Percentiles rank a stretch among this genome's conserved stretches.
phyloP scores from a whole-genome alignment of 2,888 invertebrate species.

The Cheilosia soror region DNA sequence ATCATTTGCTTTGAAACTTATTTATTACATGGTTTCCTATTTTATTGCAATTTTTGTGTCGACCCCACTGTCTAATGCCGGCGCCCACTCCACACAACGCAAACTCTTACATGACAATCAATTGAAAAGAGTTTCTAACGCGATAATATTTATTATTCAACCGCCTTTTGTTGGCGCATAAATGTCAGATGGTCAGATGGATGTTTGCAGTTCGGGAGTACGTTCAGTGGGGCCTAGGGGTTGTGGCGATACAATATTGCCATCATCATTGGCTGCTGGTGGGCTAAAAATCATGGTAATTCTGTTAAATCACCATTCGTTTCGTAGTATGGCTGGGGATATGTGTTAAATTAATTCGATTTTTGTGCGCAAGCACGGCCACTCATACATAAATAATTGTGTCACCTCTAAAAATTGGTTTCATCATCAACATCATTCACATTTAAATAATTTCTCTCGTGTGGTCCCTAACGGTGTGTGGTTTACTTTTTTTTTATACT shows the following conservation, averaged over 20 bases:
- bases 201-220: conserved; percentile 26
- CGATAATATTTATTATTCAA: conserved; percentile 33
- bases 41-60: conserved; percentile 9
- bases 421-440: conserved; percentile 54
- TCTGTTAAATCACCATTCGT: conserved; percentile 39
- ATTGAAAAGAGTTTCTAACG: conserved; percentile 35
- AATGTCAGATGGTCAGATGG: conserved; percentile 54
- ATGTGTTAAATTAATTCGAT: conserved; percentile 58
- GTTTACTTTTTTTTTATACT: conserved; percentile 10
- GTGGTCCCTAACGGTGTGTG: conserved; percentile 40
- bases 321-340: conserved; percentile 9
- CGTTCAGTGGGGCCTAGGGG: conserved; percentile 24
- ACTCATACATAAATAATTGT: conserved; percentile 44
- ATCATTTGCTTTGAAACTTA: conserved; percentile 33
- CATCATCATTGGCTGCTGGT: conserved; percentile 14
- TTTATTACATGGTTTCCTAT: conserved; percentile 8
- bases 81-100: neutral
- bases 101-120: conserved; percentile 22
- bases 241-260: conserved; percentile 11
- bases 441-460: conserved; percentile 62
- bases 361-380: conserved; percentile 6
- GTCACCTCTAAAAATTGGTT: conserved; percentile 35
- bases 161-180: conserved; percentile 38
- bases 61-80: conserved; percentile 37
- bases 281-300: conserved; percentile 37